Base-by-base conservation (phyloP, 1,140 invertebrate species). In the Habropoda laboriosa region DNA sequence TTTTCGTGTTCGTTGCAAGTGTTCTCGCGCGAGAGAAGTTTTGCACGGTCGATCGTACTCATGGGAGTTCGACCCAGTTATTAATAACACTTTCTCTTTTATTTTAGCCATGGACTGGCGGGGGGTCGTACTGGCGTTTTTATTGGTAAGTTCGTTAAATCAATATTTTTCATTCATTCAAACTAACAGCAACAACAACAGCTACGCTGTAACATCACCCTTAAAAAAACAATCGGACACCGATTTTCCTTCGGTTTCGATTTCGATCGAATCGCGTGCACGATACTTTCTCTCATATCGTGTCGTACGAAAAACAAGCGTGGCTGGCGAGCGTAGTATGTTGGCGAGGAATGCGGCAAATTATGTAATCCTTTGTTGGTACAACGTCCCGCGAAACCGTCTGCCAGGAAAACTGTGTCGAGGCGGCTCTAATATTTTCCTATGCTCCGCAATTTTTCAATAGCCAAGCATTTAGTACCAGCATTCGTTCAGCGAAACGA, bases 21-120 rank as follows among this genome's bases (percentile, higher is more conserved):
- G 77, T 55, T 81, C 45, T 81, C 40, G 27, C 45, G 40, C 53
- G 58, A 32, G 60, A 77, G 45, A 86, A 64, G 84, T 87, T 75
- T n/a, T 79, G 76, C 70, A 51, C 67, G 75, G 75, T 77, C 75
- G 80, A 84, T 86, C 80, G 55, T 82, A 83, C 58, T 63, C 49
- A 80, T 75, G 68, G 68, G 55, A 84, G 73, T 90, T 88, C 86
- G 87, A 91, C 88, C 86, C 72, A 89, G 79, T 91, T 91, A 92
- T 92, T 92, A 92, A 92, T 92, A 67, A 91, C 81, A 91, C 88
- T 91, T 92, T 92, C 88, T 92, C 88, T 92, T 90, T 91, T 89
- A 89, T 92, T 92, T 91, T 89, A 92, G 91, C 89, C 89, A 92
- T 92, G 91, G 91, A 91, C 88, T 91, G 90, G 89, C 88, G 87